phyloP scores from a whole-genome alignment of 2,888 invertebrate genomes.

The Amiota minor region DNA sequence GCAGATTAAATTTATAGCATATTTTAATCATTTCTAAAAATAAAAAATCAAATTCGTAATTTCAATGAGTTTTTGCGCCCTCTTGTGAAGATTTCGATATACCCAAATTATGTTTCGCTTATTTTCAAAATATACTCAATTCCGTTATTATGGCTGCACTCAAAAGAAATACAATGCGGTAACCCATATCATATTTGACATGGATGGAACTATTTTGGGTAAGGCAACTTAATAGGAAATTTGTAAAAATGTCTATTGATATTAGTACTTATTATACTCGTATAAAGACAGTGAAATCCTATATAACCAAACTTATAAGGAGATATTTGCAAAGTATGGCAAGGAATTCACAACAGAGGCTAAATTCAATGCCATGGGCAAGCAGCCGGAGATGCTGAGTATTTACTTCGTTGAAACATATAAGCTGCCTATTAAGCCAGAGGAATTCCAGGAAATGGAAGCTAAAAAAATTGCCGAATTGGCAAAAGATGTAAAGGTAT shows the following conservation, averaged over 20 bases:
- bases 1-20: neutral
- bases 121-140: neutral
- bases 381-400: neutral
- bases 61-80: neutral
- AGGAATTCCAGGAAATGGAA: neutral
- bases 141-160: neutral
- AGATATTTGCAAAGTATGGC: neutral
- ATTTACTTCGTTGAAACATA: neutral
- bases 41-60: neutral
- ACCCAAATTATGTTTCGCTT: neutral
- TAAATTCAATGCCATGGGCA: neutral
- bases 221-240: neutral
- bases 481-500: neutral
- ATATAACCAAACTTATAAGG: neutral
- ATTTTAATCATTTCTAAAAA: neutral
- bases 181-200: conserved; percentile 26
- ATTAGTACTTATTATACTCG: too few species aligned
- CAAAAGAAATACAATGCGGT: neutral
- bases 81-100: neutral
- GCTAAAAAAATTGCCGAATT: neutral
- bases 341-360: neutral
- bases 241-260: too few species aligned
- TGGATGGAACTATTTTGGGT: conserved; percentile 27
- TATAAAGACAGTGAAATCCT: too few species aligned
- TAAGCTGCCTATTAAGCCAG: conserved; percentile 4